These are phyloP conservation scores for Dyspetes luteomarginatus DNA, from an alignment of 2,888 invertebrate genomes.

Conservation along the genomic window DNA sequence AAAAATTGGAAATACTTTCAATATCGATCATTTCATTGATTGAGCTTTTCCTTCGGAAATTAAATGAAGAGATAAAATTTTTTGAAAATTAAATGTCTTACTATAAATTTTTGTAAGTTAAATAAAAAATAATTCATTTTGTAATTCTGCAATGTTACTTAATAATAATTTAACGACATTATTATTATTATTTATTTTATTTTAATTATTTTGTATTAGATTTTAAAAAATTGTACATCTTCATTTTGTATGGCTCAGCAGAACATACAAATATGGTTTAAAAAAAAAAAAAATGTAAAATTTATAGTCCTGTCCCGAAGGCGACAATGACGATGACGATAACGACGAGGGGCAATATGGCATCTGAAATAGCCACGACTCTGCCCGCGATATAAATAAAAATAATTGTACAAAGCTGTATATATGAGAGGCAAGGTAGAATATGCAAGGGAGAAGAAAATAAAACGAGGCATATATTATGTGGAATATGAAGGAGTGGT, in stretches of 20 bases:
- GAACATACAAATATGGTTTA: neutral
- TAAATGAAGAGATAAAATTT: too few relatives aligned
- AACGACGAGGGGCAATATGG: neutral
- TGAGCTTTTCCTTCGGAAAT: too few relatives aligned
- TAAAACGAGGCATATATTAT: constrained; percentile 7
- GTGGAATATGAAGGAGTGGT: constrained; percentile 42
- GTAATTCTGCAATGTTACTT: too few relatives aligned
- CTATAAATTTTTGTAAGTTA: too few relatives aligned
- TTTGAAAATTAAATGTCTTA: too few relatives aligned
- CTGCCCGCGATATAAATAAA: constrained; percentile 47
- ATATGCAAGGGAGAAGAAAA: constrained; percentile 5
- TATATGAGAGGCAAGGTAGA: constrained; percentile 41
- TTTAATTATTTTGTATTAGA: too few relatives aligned
- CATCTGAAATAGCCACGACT: neutral
- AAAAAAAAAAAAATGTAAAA: neutral
- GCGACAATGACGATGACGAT: constrained; percentile 15
- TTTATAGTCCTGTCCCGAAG: neutral
- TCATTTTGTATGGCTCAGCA: too few relatives aligned
- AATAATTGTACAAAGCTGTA: constrained; percentile 49
- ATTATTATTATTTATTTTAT: too few relatives aligned
- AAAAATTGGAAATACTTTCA: neutral
- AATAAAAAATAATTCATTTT: too few relatives aligned
- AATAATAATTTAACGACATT: too few relatives aligned
- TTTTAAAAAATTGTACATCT: too few relatives aligned
- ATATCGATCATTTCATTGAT: too few relatives aligned